phyloP scores from a whole-genome alignment of 2,888 invertebrate species.

The Autographa gamma region DNA sequence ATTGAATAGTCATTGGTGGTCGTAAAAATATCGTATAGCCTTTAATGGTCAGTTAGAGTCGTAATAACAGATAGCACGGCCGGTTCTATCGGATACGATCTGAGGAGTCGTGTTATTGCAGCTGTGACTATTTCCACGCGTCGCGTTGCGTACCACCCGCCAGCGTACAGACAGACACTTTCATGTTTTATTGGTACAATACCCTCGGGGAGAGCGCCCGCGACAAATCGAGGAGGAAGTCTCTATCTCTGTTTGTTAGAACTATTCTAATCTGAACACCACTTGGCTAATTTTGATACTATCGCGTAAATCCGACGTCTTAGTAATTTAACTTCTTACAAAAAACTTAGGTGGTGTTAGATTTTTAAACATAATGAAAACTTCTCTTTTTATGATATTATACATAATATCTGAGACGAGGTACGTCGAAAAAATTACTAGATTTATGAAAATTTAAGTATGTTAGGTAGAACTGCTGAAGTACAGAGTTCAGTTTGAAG shows the following conservation, averaged over 20 bases:
- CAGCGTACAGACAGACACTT: conserved; percentile 49
- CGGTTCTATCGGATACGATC: conserved; percentile 43
- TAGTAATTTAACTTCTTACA: neutral
- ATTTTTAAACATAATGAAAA: neutral
- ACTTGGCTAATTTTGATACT: conserved; percentile 10
- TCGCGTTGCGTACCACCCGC: conserved; percentile 25
- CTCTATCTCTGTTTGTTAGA: conserved; percentile 30
- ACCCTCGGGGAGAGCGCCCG: conserved; percentile 47
- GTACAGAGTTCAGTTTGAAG: conserved; percentile 40
- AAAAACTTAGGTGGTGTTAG: neutral
- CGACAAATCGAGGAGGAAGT: conserved; percentile 44
- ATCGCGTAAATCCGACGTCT: neutral
- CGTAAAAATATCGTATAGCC: conserved; percentile 53
- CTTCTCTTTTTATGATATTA: neutral
- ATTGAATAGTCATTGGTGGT: conserved; percentile 40
- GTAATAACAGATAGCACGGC: conserved; percentile 51
- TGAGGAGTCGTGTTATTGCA: conserved; percentile 40
- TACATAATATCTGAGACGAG: too few relatives aligned
- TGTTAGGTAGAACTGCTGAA: conserved; percentile 29
- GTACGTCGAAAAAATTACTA: too few relatives aligned
- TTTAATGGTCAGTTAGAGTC: conserved; percentile 53
- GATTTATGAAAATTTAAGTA: too few relatives aligned
- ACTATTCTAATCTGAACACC: conserved; percentile 29
- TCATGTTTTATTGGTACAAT: conserved; percentile 63
- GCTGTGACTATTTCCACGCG: conserved; percentile 48